A percentile compares a stretch with the other conserved stretches of the same genome.
Conservation (phyloP, 2,113 vertebrate genomes). For the Neolamprologus ventralis region DNA sequence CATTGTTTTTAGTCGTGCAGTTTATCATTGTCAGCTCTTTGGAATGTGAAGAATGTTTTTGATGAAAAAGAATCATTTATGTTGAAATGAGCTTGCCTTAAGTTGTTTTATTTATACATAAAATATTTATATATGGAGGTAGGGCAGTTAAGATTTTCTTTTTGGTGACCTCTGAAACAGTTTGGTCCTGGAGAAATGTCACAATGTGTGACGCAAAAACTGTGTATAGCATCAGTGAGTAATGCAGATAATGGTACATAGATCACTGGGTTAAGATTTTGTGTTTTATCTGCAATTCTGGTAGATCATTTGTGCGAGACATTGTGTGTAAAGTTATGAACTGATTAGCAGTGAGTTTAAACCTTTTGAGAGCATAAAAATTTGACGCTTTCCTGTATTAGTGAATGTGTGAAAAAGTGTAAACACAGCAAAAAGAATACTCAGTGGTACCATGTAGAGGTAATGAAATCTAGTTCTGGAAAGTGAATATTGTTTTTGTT, state of each 20-base stretch:
- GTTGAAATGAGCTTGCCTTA: background rate
- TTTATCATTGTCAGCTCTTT: slow-evolving; percentile 17
- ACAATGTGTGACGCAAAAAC: background rate
- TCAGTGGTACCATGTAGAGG: background rate
- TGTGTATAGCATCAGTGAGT: background rate
- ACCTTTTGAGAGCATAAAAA: background rate
- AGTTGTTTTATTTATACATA: background rate
- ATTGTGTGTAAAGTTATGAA: background rate
- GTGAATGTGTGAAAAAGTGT: background rate
- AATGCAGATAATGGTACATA: background rate
- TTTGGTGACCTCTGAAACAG: background rate
- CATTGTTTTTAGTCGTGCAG: slow-evolving; percentile 3
- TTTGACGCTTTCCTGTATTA: background rate
- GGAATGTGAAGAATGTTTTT: slow-evolving; percentile 65
- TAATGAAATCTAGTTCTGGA: background rate
- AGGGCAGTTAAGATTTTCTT: background rate
- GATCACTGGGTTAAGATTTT: background rate
- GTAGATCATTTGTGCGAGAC: background rate
- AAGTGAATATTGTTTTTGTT: background rate
- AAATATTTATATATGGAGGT: slow-evolving; percentile 3
- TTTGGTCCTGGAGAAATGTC: background rate
- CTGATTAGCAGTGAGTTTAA: background rate
- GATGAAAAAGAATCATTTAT: slow-evolving; percentile 23
- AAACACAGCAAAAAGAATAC: background rate
- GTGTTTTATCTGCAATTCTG: background rate